Base-by-base conservation (phyloP, 2,888 invertebrate genomes). In the Cancer borealis region DNA sequence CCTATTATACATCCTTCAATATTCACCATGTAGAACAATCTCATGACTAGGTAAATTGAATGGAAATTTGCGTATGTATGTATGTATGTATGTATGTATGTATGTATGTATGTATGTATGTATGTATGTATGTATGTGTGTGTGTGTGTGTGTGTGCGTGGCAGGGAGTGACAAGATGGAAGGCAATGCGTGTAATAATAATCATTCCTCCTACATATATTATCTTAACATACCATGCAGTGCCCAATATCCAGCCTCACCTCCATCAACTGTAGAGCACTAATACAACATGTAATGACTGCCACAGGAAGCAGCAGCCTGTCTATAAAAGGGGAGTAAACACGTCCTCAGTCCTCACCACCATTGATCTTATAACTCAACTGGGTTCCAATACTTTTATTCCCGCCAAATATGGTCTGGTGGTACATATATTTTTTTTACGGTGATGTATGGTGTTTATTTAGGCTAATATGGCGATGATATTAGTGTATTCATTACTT, bases 241-340 rank as follows among this genome's bases (percentile, higher is more conserved):
- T 39, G 39, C 39, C 39, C 39, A 39, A 1, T 39, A 39, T 39
- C 17, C n/a, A 46, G 21, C 3, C 60, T 91, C 84, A 94, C 94
- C 94, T 94, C 94, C 94, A 94, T 94, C 92, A 90, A 94, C 94
- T 92, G 94, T 45, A 84, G 10, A 92, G 92, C 84, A 92, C 92
- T 94, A 94, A 87, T 90, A 90, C 92, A 94, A 84, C 94, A 92
- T 94, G 91, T 47, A 94, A 92, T 21, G 45, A 21, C 87, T 87
- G 88, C 94, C 94, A 92, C 89, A 60, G 79, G 47, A 92, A 89
- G 93, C 89, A 73, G 93, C 89, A 39, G 84, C 73, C 73, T 26
- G 39, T 84, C 84, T 30, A 84, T 3, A 39, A 84, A n/a, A 10
- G 12, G 1, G 39, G 14, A 30, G 39, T 3, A 84, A 21, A 21